Conservation (phyloP, 2,888 invertebrate species). For the Mythimna impura region DNA sequence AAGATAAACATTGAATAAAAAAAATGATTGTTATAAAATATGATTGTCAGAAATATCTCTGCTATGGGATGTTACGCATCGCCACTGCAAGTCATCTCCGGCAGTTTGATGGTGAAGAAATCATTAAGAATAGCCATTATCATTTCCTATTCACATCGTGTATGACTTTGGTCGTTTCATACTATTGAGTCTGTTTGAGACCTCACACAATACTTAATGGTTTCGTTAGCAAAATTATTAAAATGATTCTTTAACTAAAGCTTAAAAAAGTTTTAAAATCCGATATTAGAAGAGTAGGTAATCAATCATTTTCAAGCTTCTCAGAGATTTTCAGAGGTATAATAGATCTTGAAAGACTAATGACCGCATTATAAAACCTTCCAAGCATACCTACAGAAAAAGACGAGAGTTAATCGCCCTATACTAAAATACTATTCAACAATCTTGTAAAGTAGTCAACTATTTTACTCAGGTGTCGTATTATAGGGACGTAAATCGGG, state of each 20-base stretch:
- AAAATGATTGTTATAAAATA: slow-evolving; percentile 19
- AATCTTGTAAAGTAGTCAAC: slow-evolving; percentile 40
- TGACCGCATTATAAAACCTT: slow-evolving; percentile 25
- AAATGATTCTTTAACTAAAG: background rate
- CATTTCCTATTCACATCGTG: slow-evolving; percentile 53
- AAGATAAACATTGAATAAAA: slow-evolving; percentile 9
- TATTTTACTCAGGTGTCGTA: slow-evolving; percentile 64
- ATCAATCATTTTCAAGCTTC: slow-evolving; percentile 5
- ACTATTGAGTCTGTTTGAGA: background rate
- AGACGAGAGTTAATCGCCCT: slow-evolving; percentile 10
- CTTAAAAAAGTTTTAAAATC: background rate
- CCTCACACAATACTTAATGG: background rate
- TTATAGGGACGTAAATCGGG: slow-evolving; percentile 72
- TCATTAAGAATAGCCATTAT: slow-evolving; percentile 49
- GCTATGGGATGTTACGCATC: slow-evolving; percentile 21
- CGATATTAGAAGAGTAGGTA: background rate
- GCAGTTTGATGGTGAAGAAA: slow-evolving; percentile 27
- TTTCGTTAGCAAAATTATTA: background rate
- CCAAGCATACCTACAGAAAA: slow-evolving; percentile 3
- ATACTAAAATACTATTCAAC: slow-evolving; percentile 8
- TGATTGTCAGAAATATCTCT: slow-evolving; percentile 29
- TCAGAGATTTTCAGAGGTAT: background rate
- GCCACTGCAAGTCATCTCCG: slow-evolving; percentile 57
- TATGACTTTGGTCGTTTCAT: slow-evolving; percentile 30
- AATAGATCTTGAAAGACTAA: slow-evolving; percentile 21